Evolutionary conservation across 2,888 invertebrate species (phyloP), one percentile per base, ranked within the genome.

Genomic region (Adelognathus sp.): DNA sequence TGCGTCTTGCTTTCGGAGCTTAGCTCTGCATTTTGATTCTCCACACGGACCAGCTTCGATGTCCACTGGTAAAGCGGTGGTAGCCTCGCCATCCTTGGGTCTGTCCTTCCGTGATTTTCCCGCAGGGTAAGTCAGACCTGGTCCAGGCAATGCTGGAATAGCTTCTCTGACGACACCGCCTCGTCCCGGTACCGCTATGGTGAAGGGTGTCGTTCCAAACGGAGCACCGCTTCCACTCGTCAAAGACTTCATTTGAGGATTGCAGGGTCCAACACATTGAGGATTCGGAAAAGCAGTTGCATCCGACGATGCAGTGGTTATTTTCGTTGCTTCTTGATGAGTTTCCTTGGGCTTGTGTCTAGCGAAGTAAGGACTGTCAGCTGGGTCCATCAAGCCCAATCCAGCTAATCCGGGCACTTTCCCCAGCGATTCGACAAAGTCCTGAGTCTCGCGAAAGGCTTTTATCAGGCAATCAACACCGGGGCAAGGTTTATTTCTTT

Each of bases 311-410:
- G 14, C 18, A 1, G 21, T n/a, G 1, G 7, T n/a, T 4, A 46
- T 27, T 41, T 16, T 36, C 0, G 36, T 3, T 6, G 21, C 16
- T 27, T 71, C 74, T 14, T 46, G n/a, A 16, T 78, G 67, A 2
- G 29, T 16, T 36, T 60, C 58, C n/a, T 44, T 31, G 9, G 50
- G 74, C 60, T 46, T 80, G 0, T 79, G 82, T n/a, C 86, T 80
- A 3, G 86, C 85, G 60, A 88, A 89, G 46, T 85, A 89, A 2
- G 90, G 90, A 75, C 90, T 89, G 46, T 90, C 89, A 1, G 86
- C 81, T 0, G 89, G 87, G 66, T 88, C 88, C 81, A 86, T 84
- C 46, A 90, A 67, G 3, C 89, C 89, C 0, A 90, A 81, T 4
- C 89, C 90, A 4, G 84, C 83, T 1, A 90, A 70, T 0, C 89